Conservation (phyloP, 2,797 vertebrate genomes). For the Pygocentrus nattereri region DNA sequence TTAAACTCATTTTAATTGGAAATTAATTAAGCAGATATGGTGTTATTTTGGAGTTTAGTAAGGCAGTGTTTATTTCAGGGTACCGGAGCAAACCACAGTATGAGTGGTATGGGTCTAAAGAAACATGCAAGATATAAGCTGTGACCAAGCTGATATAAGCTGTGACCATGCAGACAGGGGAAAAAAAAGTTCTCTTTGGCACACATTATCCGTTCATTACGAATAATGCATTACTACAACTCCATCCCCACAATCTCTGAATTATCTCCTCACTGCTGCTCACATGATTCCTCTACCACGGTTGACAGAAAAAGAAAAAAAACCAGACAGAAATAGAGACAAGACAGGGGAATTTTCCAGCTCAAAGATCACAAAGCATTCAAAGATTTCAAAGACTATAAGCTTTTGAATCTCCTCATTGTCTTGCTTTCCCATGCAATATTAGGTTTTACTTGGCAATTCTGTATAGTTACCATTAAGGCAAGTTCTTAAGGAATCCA, state of each 20-base stretch:
- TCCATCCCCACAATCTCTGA: not conserved
- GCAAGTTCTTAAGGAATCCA: not conserved
- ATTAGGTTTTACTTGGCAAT: not conserved
- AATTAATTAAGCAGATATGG: too few relatives aligned
- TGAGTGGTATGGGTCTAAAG: too few relatives aligned
- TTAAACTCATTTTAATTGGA: too few relatives aligned
- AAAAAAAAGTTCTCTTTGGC: too few relatives aligned
- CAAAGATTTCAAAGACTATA: not conserved
- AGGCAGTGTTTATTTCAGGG: too few relatives aligned
- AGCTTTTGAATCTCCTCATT: not conserved
- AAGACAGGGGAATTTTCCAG: not conserved
- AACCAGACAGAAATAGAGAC: not conserved
- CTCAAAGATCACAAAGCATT: constrained; percentile 9
- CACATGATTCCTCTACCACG: not conserved
- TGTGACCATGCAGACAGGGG: too few relatives aligned
- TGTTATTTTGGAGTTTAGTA: too few relatives aligned
- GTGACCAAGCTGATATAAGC: too few relatives aligned
- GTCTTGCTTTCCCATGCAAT: not conserved
- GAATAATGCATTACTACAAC: too few relatives aligned
- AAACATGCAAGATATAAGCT: too few relatives aligned
- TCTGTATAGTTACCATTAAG: not conserved
- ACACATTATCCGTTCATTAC: too few relatives aligned
- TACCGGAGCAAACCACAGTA: too few relatives aligned
- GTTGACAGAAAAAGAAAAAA: not conserved
- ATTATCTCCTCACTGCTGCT: not conserved